A percentile compares a stretch with the other conserved stretches of the same genome.
phyloP scores from a whole-genome alignment of 2,113 vertebrate species.

The Bambusicola thoracicus region DNA sequence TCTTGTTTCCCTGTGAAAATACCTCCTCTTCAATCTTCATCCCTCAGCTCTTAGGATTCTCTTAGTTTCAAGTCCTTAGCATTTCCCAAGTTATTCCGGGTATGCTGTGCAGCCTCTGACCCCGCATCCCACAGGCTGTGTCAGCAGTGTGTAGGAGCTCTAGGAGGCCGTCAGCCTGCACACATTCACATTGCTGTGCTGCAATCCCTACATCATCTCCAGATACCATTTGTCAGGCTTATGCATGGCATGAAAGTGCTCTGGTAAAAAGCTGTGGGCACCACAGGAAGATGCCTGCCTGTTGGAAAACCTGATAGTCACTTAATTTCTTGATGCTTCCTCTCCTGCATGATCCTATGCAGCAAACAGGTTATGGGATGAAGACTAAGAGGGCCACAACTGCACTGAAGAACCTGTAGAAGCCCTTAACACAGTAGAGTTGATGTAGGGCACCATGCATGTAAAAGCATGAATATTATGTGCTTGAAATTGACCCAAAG shows the following conservation, averaged over 20 bases:
- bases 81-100: not conserved
- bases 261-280: not conserved
- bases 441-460: not conserved
- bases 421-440: not conserved
- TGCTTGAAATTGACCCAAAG: not conserved
- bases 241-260: not conserved
- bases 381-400: not conserved
- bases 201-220: not conserved
- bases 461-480: not conserved
- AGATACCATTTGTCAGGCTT: not conserved
- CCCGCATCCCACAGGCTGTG: not conserved
- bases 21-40: not conserved
- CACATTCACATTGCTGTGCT: not conserved
- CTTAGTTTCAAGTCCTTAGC: not conserved
- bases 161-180: not conserved
- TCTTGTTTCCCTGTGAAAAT: not conserved
- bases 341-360: not conserved
- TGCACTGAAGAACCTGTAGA: not conserved
- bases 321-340: not conserved
- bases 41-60: not conserved
- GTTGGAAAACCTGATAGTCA: not conserved
- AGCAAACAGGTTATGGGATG: not conserved
- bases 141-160: not conserved
- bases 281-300: not conserved
- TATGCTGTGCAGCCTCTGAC: not conserved